Base-by-base conservation (phyloP, 1,140 invertebrate species). In the Brachionus asplanchnoidis region DNA sequence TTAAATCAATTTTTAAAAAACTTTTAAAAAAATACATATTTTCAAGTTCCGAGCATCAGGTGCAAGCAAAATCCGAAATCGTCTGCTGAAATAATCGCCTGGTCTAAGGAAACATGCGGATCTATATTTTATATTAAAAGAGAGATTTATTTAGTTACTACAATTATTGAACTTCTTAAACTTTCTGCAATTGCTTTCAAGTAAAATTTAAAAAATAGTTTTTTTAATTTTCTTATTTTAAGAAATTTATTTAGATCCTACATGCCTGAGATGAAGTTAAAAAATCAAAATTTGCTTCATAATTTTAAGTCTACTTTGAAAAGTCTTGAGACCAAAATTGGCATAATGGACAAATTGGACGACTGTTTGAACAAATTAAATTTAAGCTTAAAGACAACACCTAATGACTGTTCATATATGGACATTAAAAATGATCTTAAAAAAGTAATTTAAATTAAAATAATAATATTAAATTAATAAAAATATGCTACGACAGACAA, bases 281-380 rank as follows among this genome's bases (percentile, higher is more conserved):
- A 82, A 60, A 60, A 82, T 60, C 79, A 82, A 82, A 82, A 82
- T 65, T 68, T 82, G n/a, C 14, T 82, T 9, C 79, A 82, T 17
- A 82, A 65, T 60, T 82, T 82, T 40, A 82, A 82, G 26, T 82
- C 53, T 12, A 68, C 60, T 14, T 17, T 82, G 17, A 82, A 82
- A 82, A 60, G 79, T 26, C 40, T 82, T 8, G 79, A 82, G 20
- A 68, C 79, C 6, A 82, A 82, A 60, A 40, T 82, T 44, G 42
- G 60, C 17, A 82, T 82, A 3, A 82, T 82, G 79, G 79, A 82
- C 26, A 82, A 82, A 82, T 36, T 82, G 6, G 60, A 82, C 26
- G 73, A 82, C 40, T 82, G 79, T 14, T 65, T 82, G 23, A 5
- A 60, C 79, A 82, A 60, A 44, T 46, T 82, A 23, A 68, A 82